Evolutionary conservation across 2,797 vertebrate genomes (phyloP).

Genomic region (Agapornis canus): DNA sequence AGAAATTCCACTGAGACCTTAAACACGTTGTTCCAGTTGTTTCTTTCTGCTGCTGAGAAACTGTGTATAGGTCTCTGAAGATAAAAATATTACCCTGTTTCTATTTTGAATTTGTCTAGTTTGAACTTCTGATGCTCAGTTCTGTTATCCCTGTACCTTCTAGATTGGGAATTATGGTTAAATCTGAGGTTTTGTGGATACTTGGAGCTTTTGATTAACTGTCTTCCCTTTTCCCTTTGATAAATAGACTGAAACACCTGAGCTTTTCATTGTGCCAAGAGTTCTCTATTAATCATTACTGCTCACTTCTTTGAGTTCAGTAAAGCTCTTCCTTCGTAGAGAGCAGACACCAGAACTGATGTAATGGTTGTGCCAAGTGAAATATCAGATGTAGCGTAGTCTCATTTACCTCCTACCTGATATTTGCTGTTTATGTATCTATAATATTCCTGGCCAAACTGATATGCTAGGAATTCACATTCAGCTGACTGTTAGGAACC

Average conservation of each 20-base stretch:
- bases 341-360: not conserved
- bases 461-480: rapidly evolving
- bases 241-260: not conserved
- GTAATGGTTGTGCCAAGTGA: not conserved
- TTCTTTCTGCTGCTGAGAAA: not conserved
- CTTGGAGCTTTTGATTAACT: not conserved
- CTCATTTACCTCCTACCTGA: not conserved
- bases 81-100: not conserved
- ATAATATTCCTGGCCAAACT: not conserved
- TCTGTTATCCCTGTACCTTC: not conserved
- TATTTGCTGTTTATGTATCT: not conserved
- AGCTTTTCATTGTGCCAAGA: not conserved
- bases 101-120: not conserved
- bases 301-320: not conserved
- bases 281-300: not conserved
- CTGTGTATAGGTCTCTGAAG: not conserved
- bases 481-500: not conserved
- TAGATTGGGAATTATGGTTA: not conserved
- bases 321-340: not conserved
- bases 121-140: not conserved
- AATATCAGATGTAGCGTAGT: not conserved
- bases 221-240: not conserved
- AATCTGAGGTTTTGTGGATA: not conserved
- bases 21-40: not conserved
- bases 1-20: constrained; percentile 51